phyloP scores from a whole-genome alignment of 2,113 vertebrate genomes.

The Trinectes maculatus region DNA sequence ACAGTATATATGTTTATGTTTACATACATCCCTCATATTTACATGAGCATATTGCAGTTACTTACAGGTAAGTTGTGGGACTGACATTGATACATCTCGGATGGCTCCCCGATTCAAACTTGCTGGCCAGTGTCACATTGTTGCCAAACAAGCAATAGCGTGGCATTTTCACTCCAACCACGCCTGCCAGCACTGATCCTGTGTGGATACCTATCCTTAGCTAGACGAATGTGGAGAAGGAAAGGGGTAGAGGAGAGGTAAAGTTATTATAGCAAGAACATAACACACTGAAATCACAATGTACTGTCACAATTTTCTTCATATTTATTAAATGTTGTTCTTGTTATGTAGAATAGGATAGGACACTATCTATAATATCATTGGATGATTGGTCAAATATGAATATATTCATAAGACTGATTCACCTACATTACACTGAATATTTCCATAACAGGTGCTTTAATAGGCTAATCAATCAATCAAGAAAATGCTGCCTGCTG shows the following conservation, averaged over 20 bases:
- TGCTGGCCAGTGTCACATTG: slow-evolving; percentile 98
- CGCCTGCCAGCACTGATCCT: slow-evolving; percentile 94
- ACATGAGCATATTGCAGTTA: not conserved
- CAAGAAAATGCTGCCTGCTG: not conserved
- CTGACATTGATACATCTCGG: slow-evolving; percentile 96
- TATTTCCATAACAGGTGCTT: too few species aligned
- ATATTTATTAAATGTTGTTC: not conserved
- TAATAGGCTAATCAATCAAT: not conserved
- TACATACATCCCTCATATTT: too few species aligned
- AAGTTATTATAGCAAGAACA: slow-evolving; percentile 5
- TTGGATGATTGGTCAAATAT: too few species aligned
- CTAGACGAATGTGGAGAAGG: slow-evolving; percentile 65
- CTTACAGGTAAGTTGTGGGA: slow-evolving; percentile 97
- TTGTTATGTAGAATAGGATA: too few species aligned
- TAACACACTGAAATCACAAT: not conserved
- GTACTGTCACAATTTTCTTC: not conserved
- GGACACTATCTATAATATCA: too few species aligned
- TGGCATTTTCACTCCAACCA: slow-evolving; percentile 98
- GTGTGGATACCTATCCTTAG: slow-evolving; percentile 98
- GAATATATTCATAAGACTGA: too few species aligned
- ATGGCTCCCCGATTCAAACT: slow-evolving; percentile 97
- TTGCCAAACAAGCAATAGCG: slow-evolving; percentile 99
- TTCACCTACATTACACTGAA: too few species aligned
- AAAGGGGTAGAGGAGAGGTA: not conserved
- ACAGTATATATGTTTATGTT: not conserved